These are phyloP conservation scores for Malurus elegans DNA, from an alignment of 2,113 vertebrate genomes.

Conservation along the genomic window DNA sequence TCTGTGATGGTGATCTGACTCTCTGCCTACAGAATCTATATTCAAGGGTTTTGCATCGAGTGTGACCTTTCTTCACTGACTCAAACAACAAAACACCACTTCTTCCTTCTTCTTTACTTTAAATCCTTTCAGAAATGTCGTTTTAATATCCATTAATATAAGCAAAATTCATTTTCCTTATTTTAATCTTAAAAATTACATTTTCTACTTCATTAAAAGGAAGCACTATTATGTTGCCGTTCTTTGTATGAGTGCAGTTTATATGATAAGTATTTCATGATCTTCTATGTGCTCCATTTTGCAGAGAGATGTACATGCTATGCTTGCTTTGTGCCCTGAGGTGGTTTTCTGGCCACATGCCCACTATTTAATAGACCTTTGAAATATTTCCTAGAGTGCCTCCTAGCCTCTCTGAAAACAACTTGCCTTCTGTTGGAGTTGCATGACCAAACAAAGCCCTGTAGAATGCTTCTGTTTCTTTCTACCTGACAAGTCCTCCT, in stretches of 20 bases:
- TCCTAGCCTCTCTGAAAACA: neutral
- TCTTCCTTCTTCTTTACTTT: neutral
- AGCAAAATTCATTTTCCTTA: neutral
- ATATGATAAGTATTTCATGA: neutral
- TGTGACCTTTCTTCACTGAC: neutral
- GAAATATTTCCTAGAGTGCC: slow-evolving; percentile 27
- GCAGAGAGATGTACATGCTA: neutral
- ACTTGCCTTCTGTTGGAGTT: neutral
- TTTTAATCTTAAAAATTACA: neutral
- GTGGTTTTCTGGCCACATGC: neutral
- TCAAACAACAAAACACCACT: neutral
- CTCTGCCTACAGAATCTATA: neutral
- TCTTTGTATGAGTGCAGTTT: neutral
- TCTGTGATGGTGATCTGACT: neutral
- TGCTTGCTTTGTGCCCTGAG: neutral
- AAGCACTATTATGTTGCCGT: neutral
- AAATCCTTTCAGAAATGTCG: neutral
- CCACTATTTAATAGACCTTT: neutral
- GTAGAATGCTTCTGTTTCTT: neutral
- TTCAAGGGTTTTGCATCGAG: neutral
- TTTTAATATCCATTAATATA: neutral
- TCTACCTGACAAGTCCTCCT: neutral
- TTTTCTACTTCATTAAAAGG: neutral
- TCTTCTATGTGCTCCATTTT: neutral
- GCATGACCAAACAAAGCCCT: neutral